A percentile compares a stretch with the other conserved stretches of the same genome.
These are phyloP conservation scores for Drosophila murphyi DNA, from an alignment of 1,140 invertebrate genomes.

Conservation along the genomic window DNA sequence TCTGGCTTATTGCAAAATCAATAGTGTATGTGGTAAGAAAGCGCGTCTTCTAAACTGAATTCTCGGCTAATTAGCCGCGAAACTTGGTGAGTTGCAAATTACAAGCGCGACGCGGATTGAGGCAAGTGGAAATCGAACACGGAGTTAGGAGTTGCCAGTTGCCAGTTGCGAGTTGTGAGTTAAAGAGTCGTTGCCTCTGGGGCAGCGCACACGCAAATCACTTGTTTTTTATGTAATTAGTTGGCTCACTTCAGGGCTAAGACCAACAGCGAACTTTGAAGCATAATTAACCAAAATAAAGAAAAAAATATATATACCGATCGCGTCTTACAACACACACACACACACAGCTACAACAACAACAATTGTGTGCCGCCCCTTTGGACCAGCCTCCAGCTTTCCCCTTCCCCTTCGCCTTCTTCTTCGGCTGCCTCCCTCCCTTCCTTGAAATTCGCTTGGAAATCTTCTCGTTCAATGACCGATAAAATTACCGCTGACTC, in stretches of 20 bases:
- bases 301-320: slow-evolving; percentile 58
- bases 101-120: slow-evolving; percentile 17
- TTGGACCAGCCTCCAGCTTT: slow-evolving; percentile 9
- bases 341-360: background rate
- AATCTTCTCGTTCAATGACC: slow-evolving; percentile 72
- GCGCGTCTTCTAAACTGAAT: slow-evolving; percentile 25
- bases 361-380: slow-evolving; percentile 21
- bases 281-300: slow-evolving; percentile 62
- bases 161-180: slow-evolving; percentile 6
- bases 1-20: slow-evolving; percentile 42
- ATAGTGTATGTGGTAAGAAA: slow-evolving; percentile 24
- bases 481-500: slow-evolving; percentile 74
- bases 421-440: background rate
- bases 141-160: background rate
- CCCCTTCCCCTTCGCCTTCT: background rate
- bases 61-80: slow-evolving; percentile 43
- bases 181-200: slow-evolving; percentile 52
- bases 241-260: slow-evolving; percentile 57
- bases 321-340: slow-evolving; percentile 62
- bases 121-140: slow-evolving; percentile 40
- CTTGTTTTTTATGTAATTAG: slow-evolving; percentile 80
- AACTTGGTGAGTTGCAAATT: slow-evolving; percentile 54
- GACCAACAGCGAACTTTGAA: slow-evolving; percentile 37
- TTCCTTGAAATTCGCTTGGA: slow-evolving; percentile 39
- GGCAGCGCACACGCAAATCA: slow-evolving; percentile 70